Evolutionary conservation across 2,113 vertebrate genomes (phyloP).

Genomic region (Cyphomyrus discorhynchus): DNA sequence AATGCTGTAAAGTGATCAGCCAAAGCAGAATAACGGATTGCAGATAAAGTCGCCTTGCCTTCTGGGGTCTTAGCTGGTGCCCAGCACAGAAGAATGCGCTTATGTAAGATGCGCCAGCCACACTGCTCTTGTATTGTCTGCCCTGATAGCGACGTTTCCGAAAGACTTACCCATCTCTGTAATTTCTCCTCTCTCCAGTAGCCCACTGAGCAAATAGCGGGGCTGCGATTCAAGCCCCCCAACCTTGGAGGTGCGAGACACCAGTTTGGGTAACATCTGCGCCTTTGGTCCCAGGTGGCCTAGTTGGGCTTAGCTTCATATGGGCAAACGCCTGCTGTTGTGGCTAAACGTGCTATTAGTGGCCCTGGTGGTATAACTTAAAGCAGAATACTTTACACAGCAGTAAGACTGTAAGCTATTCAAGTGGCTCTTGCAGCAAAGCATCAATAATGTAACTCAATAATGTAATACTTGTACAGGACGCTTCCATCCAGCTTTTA

Average conservation of each 20-base stretch:
- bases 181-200: neutral
- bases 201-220: neutral
- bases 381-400: neutral
- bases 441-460: neutral
- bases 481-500: neutral
- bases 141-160: neutral
- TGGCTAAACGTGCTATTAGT: neutral
- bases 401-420: neutral
- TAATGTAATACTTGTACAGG: neutral
- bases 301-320: neutral
- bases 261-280: neutral
- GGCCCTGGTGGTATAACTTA: neutral
- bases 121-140: neutral
- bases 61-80: neutral
- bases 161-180: neutral
- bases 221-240: neutral
- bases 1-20: neutral
- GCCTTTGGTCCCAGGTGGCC: neutral
- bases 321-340: neutral
- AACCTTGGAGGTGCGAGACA: neutral
- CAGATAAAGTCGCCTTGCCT: neutral
- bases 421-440: neutral
- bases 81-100: too few species aligned
- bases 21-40: neutral
- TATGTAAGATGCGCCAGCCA: neutral